Evolutionary conservation across 2,113 vertebrate species (phyloP).

Genomic region (Atherinomorus stipes): DNA sequence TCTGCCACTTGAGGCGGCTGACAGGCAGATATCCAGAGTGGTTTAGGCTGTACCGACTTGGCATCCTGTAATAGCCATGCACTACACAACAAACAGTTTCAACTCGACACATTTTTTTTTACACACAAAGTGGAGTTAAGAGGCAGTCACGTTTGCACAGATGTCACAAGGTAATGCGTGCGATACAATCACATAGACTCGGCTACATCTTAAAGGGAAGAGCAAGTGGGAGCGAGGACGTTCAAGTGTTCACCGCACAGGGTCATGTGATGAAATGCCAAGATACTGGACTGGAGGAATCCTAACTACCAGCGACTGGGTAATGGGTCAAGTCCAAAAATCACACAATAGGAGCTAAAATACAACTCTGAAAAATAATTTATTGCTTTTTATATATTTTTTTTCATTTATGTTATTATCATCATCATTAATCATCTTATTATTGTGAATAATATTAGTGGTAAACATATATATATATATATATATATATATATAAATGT

Average conservation of each 20-base stretch:
- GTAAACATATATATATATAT: slow-evolving; percentile 37
- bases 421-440: slow-evolving; percentile 80
- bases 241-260: slow-evolving; percentile 46
- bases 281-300: slow-evolving; percentile 63
- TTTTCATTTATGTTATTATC: slow-evolving; percentile 75
- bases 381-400: slow-evolving; percentile 95
- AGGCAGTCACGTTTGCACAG: slow-evolving; percentile 69
- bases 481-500: slow-evolving; percentile 57
- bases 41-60: slow-evolving; percentile 33
- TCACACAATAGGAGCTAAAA: slow-evolving; percentile 97
- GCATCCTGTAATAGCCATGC: slow-evolving; percentile 69
- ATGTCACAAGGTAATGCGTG: slow-evolving; percentile 67
- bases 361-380: slow-evolving; percentile 99
- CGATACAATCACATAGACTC: slow-evolving; percentile 70
- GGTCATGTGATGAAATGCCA: slow-evolving; percentile 36
- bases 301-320: slow-evolving; percentile 88
- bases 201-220: slow-evolving; percentile 72
- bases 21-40: slow-evolving; percentile 65
- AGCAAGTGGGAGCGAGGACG: slow-evolving; percentile 28
- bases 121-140: slow-evolving; percentile 56
- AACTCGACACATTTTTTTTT: slow-evolving; percentile 49
- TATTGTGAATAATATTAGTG: slow-evolving; percentile 82
- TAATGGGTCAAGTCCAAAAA: slow-evolving; percentile 92
- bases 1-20: slow-evolving; percentile 60
- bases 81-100: slow-evolving; percentile 70